These are phyloP conservation scores for Erethizon dorsatum DNA, from an alignment of 2,797 vertebrate species.

Conservation along the genomic window DNA sequence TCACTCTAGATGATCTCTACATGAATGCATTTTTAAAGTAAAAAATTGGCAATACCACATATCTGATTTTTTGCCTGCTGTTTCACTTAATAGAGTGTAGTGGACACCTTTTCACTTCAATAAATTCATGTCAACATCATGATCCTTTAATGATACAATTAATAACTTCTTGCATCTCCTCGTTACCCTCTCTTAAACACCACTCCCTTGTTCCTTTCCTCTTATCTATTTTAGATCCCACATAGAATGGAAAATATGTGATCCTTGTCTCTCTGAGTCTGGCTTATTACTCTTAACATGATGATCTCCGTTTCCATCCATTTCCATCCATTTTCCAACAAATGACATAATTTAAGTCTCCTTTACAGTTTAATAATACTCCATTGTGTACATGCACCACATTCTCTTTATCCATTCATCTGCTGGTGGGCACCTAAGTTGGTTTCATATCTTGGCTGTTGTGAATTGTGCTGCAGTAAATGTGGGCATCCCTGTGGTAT, in stretches of 20 bases:
- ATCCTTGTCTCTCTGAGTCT: background rate
- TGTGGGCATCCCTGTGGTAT: background rate
- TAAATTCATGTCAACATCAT: background rate
- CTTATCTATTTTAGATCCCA: background rate
- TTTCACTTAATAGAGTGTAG: background rate
- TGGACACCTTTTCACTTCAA: background rate
- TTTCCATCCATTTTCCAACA: background rate
- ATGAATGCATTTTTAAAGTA: background rate
- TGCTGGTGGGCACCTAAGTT: background rate
- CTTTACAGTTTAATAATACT: background rate
- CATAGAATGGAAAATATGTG: background rate
- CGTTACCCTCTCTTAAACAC: background rate
- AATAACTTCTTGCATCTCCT: background rate
- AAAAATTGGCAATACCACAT: background rate
- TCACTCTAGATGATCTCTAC: background rate
- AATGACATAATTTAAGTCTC: background rate
- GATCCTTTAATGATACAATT: background rate
- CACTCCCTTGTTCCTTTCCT: background rate
- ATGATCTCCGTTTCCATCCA: background rate
- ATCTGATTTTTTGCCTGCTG: background rate
- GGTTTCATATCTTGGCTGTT: background rate
- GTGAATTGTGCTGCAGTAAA: background rate
- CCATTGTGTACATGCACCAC: background rate
- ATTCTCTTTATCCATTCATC: background rate
- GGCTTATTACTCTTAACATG: background rate